Conservation (phyloP, 2,797 vertebrate species). For the Alfaro cultratus region DNA sequence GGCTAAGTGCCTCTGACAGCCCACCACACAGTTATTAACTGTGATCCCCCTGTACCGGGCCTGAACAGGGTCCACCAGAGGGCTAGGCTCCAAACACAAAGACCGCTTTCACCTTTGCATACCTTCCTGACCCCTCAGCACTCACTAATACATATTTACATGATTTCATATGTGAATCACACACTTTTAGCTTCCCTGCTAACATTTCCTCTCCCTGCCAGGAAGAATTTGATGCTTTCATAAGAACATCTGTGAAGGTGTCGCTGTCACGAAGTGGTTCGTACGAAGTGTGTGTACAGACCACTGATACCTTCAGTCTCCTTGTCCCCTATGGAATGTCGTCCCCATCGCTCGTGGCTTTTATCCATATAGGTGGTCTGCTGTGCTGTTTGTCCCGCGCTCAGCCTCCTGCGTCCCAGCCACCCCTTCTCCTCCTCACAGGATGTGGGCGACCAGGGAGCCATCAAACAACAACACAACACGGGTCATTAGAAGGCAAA, state of each 20-base stretch:
- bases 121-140: slow-evolving; percentile 28
- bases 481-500: slow-evolving; percentile 74
- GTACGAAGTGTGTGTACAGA: slow-evolving; percentile 19
- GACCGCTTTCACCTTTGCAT: slow-evolving; percentile 75
- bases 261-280: background rate
- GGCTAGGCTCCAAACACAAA: slow-evolving; percentile 78
- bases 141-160: slow-evolving; percentile 75
- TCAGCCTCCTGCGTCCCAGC: slow-evolving; percentile 43
- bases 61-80: slow-evolving; percentile 71
- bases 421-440: slow-evolving; percentile 61
- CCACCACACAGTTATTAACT: slow-evolving; percentile 91
- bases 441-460: slow-evolving; percentile 72
- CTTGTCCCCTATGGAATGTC: slow-evolving; percentile 31
- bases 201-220: slow-evolving; percentile 23
- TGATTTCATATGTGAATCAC: slow-evolving; percentile 53
- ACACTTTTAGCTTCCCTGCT: slow-evolving; percentile 38
- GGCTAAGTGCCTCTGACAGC: slow-evolving; percentile 91
- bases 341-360: slow-evolving; percentile 52
- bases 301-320: slow-evolving; percentile 13
- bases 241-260: slow-evolving; percentile 21
- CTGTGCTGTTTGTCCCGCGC: slow-evolving; percentile 57
- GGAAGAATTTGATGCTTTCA: slow-evolving; percentile 26
- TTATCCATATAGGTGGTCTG: slow-evolving; percentile 77
- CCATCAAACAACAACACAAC: slow-evolving; percentile 69
- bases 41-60: slow-evolving; percentile 86